A percentile compares a stretch with the other conserved stretches of the same genome.
Conservation (phyloP, 2,888 invertebrate genomes). For the Phyto melanocephala region DNA sequence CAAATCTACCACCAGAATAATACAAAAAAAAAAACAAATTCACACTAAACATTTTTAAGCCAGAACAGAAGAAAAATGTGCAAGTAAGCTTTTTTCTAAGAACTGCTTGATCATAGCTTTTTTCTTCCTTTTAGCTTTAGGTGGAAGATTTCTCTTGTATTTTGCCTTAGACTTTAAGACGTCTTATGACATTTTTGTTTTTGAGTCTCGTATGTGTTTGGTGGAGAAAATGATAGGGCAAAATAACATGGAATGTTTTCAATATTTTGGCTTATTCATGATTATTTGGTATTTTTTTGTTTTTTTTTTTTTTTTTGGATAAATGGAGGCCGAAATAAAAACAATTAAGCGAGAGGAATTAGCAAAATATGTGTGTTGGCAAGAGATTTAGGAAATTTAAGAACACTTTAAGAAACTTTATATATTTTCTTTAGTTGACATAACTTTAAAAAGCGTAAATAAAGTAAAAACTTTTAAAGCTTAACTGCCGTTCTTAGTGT, state of each 20-base stretch:
- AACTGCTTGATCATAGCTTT: conserved; percentile 54
- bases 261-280: conserved; percentile 47
- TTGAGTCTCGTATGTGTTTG: conserved; percentile 35
- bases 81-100: conserved; percentile 62
- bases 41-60: conserved; percentile 4
- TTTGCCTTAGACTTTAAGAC: conserved; percentile 56
- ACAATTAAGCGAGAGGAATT: background rate
- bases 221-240: conserved; percentile 46
- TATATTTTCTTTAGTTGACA: too few relatives aligned
- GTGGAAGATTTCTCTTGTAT: conserved; percentile 28
- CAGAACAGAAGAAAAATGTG: conserved; percentile 45
- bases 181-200: conserved; percentile 59
- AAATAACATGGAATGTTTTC: conserved; percentile 21
- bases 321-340: conserved; percentile 11
- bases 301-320: conserved; percentile 27
- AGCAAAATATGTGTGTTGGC: background rate
- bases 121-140: conserved; percentile 8
- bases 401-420: too few relatives aligned
- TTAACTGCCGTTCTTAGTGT: too few relatives aligned
- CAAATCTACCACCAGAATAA: background rate
- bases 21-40: conserved; percentile 2
- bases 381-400: too few relatives aligned
- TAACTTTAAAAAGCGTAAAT: too few relatives aligned
- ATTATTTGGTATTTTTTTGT: background rate
- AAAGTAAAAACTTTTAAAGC: too few relatives aligned